phyloP scores from a whole-genome alignment of 1,140 invertebrate species.

The Drosophila watanabei region DNA sequence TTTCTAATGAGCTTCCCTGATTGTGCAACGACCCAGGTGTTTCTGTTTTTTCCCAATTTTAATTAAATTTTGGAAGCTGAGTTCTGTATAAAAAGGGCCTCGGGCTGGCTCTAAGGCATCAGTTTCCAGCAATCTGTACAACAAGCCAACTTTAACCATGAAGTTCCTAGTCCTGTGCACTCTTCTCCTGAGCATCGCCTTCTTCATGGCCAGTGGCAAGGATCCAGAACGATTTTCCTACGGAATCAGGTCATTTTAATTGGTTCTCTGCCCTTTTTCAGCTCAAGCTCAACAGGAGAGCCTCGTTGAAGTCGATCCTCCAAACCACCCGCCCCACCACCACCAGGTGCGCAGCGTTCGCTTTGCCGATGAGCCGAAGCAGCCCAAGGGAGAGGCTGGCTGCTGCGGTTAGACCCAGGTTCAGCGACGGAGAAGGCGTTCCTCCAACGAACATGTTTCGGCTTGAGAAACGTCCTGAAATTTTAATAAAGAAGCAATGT shows the following conservation, averaged over 20 bases:
- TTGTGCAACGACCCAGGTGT: slow-evolving; percentile 51
- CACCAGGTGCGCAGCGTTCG: slow-evolving; percentile 18
- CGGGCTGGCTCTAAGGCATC: slow-evolving; percentile 8
- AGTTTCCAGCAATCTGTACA: slow-evolving; percentile 36
- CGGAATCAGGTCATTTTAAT: background rate
- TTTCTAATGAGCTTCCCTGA: slow-evolving; percentile 16
- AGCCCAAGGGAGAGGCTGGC: slow-evolving; percentile 17
- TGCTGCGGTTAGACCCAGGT: slow-evolving; percentile 56
- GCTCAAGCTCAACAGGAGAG: background rate
- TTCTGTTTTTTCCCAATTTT: slow-evolving; percentile 12
- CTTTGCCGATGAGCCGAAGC: background rate
- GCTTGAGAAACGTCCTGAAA: slow-evolving; percentile 22
- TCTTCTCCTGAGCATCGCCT: slow-evolving; percentile 45
- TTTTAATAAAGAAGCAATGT: slow-evolving; percentile 71
- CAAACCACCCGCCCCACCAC: slow-evolving; percentile 6
- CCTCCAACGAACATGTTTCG: slow-evolving; percentile 1
- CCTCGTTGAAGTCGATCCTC: background rate
- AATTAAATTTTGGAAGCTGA: background rate
- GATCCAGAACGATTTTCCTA: background rate
- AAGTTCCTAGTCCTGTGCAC: slow-evolving; percentile 47
- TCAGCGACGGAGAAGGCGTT: background rate
- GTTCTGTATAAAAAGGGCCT: slow-evolving; percentile 42
- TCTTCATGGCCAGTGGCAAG: slow-evolving; percentile 56
- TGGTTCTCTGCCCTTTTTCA: slow-evolving; percentile 5
- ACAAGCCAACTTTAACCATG: slow-evolving; percentile 45